Evolutionary conservation across 2,113 vertebrate genomes (phyloP).

Genomic region (Nothocercus julius): DNA sequence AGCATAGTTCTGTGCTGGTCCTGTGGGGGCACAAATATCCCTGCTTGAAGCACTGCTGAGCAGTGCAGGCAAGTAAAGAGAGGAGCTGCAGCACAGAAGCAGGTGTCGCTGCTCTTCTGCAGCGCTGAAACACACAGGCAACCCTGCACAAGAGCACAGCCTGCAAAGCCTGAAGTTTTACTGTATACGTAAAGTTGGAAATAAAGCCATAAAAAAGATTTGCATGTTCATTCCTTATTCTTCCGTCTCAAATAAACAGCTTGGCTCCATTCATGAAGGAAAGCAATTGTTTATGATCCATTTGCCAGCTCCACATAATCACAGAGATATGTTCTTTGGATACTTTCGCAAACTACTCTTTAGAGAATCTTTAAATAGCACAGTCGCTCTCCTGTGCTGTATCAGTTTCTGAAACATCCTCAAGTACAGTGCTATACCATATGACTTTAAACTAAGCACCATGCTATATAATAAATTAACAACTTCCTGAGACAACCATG

Average conservation of each 20-base stretch:
- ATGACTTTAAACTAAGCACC: background rate
- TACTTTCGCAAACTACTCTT: background rate
- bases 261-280: background rate
- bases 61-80: background rate
- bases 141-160: background rate
- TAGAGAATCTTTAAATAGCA: background rate
- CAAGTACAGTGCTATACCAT: no score
- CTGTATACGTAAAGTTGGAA: background rate
- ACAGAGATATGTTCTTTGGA: background rate
- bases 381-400: background rate
- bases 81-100: background rate
- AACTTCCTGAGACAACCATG: background rate
- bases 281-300: background rate
- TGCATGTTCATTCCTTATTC: background rate
- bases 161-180: background rate
- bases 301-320: background rate
- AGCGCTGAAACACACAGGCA: background rate
- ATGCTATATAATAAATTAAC: background rate
- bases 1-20: background rate
- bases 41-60: fast-evolving
- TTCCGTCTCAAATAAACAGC: background rate
- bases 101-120: background rate
- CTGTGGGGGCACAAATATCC: background rate
- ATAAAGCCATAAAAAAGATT: background rate
- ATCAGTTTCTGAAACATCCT: background rate